Evolutionary conservation across 2,113 vertebrate genomes (phyloP).

Genomic region (Equus przewalskii): DNA sequence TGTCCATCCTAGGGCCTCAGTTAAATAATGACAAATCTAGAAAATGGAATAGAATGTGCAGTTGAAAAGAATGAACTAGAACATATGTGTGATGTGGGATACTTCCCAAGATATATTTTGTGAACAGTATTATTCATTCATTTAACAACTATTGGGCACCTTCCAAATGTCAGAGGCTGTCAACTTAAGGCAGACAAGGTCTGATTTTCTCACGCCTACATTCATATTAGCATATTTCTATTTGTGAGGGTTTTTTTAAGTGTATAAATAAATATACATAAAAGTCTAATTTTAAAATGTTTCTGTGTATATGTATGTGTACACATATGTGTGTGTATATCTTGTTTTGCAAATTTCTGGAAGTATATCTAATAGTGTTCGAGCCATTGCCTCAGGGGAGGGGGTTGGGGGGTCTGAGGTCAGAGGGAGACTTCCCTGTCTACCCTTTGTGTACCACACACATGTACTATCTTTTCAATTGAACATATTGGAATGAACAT

Average conservation of each 20-base stretch:
- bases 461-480: not conserved
- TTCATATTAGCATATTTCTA: not conserved
- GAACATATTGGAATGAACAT: not conserved
- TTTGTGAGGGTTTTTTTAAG: not conserved
- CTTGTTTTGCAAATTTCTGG: not conserved
- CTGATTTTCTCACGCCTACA: not conserved
- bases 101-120: not conserved
- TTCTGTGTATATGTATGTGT: not conserved
- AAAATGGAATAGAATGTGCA: not conserved
- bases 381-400: not conserved
- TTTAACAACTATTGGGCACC: not conserved
- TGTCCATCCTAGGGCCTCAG: not conserved
- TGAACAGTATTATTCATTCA: not conserved
- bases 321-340: not conserved
- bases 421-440: not conserved
- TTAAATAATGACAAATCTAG: not conserved
- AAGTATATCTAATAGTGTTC: not conserved
- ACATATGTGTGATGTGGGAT: not conserved
- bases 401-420: not conserved
- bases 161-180: not conserved
- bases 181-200: not conserved
- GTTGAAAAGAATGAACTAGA: not conserved
- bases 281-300: constrained; percentile 19
- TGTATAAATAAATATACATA: not conserved
- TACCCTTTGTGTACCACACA: not conserved